Evolutionary conservation across 53 echinoderm and acorn worm genomes (phyloP), one percentile per base, ranked within the genome.

Genomic region (Apostichopus leukothele): DNA sequence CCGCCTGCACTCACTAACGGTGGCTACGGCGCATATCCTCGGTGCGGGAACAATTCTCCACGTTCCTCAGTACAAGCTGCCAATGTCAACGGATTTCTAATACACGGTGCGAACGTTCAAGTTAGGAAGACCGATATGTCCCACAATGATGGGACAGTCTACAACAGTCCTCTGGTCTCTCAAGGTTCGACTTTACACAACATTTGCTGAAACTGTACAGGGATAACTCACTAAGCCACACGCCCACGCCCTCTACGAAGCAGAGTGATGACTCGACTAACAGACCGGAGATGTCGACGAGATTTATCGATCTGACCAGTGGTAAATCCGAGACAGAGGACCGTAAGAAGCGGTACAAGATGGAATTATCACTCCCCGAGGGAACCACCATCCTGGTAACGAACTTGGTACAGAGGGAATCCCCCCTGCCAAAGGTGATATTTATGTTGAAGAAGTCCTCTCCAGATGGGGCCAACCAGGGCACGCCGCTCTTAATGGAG

Each of bases 311-410:
- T 79, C 19, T 79, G 79, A 79, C 79, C 8, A 79, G 79, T 53
- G 79, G 79, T 5, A 79, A 79, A 52, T 79, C 51, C 9, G 79
- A 79, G 10, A 11, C 53, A 53, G 79, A 79, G 50, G 79, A 79
- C 50, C 79, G 79, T 51, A 79, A 79, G 54, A 79, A 51, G 79
- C 27, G 79, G 52, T 79, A 79, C 50, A 79, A 79, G 52, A 79
- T 79, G 79, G 79, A 79, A 52, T 51, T 79, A 19, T 79, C 79
- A 7, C 51, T 79, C 54, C 79, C 79, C 4, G 79, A 79, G 16
- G 79, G 79, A 79, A 79, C 79, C 27, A 79, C 79, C 39, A 79
- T 79, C 79, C 79, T 79, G 12, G 79, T 79, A 53, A 79, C 79
- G 20, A 79, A 79, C 79, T 79, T 79, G 51, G 79, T 52, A 18